Evolutionary conservation across 2,797 vertebrate genomes (phyloP).

Genomic region (Galago senegalensis): DNA sequence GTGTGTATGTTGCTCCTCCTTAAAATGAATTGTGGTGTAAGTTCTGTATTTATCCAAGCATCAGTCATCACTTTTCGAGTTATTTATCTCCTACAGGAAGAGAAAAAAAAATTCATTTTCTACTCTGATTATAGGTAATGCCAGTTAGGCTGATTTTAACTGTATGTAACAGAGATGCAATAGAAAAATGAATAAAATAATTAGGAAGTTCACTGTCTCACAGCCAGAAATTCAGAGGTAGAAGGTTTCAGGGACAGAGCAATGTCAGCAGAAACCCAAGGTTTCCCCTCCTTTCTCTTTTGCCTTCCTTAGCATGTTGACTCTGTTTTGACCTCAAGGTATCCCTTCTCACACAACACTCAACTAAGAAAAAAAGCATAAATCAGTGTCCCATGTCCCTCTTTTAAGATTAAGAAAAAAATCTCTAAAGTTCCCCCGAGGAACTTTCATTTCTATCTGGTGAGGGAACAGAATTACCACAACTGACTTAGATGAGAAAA

Average conservation of each 20-base stretch:
- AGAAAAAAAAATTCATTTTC: background rate
- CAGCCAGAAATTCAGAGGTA: background rate
- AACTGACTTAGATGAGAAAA: background rate
- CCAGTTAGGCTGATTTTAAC: background rate
- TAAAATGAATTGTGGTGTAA: background rate
- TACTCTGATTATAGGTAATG: conserved; percentile 13
- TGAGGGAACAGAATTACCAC: background rate
- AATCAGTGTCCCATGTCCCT: background rate
- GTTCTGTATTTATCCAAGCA: background rate
- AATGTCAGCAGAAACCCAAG: background rate
- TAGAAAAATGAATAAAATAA: background rate
- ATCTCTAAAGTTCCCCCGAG: background rate
- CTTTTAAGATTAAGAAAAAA: background rate
- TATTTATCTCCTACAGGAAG: background rate
- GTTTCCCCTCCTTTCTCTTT: background rate
- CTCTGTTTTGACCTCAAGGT: background rate
- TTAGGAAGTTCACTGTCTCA: background rate
- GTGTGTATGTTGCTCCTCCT: background rate
- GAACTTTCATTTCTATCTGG: background rate
- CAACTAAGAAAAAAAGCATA: background rate
- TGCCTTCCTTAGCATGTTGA: background rate
- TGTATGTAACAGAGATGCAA: background rate
- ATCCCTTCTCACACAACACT: background rate
- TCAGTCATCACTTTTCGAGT: background rate
- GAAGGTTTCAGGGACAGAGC: background rate